Conservation (phyloP, 2,888 invertebrate species). For the Exephanes ischioxanthus region DNA sequence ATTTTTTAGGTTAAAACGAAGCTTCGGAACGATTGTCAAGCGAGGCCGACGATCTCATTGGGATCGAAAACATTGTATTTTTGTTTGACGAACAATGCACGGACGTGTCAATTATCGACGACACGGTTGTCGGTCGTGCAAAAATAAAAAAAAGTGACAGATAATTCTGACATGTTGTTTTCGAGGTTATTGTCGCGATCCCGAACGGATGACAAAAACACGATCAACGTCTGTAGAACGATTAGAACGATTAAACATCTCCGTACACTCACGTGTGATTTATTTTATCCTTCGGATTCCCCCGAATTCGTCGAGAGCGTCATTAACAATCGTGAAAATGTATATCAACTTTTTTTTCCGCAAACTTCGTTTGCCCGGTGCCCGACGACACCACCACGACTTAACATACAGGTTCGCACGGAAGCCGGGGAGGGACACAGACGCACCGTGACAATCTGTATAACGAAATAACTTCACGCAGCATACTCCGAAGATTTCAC, state of each 20-base stretch:
- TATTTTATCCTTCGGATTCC: no score
- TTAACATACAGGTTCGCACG: no score
- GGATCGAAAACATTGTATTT: not conserved
- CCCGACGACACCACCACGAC: no score
- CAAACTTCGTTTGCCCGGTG: no score
- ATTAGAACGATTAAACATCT: not conserved
- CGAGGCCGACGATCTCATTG: not conserved
- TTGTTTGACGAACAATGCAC: not conserved
- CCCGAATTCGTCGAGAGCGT: no score
- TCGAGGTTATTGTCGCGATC: not conserved
- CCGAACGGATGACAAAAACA: not conserved
- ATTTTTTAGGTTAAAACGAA: constrained; percentile 17
- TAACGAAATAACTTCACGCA: no score
- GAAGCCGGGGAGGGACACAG: no score
- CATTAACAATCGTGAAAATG: no score
- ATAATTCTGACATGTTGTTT: constrained; percentile 7
- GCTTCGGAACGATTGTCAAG: not conserved
- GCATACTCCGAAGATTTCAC: no score
- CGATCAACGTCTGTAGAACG: not conserved
- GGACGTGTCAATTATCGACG: not conserved
- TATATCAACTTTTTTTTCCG: no score
- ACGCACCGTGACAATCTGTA: no score
- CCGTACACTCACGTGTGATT: not conserved
- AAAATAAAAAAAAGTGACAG: constrained; percentile 11
- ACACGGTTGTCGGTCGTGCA: not conserved